These are phyloP conservation scores for Nephila pilipes DNA, from an alignment of 1,140 invertebrate genomes.

Conservation along the genomic window DNA sequence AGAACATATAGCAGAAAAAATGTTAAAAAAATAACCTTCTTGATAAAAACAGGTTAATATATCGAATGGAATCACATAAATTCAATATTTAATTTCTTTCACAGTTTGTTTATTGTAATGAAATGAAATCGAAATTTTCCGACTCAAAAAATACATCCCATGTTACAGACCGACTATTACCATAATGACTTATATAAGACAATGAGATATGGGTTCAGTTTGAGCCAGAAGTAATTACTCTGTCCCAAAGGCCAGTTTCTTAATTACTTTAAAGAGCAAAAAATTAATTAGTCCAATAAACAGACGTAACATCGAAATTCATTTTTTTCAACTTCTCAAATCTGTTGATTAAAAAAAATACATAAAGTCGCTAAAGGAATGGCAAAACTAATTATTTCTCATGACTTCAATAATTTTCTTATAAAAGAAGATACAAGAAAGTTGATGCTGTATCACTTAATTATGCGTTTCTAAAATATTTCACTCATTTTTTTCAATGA, in stretches of 20 bases:
- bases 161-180: slow-evolving; percentile 57
- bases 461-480: slow-evolving; percentile 67
- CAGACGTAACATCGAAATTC: slow-evolving; percentile 71
- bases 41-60: neutral
- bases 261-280: slow-evolving; percentile 75
- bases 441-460: slow-evolving; percentile 50
- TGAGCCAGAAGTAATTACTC: slow-evolving; percentile 63
- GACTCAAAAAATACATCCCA: neutral
- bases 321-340: slow-evolving; percentile 58
- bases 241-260: slow-evolving; percentile 51
- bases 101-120: slow-evolving; percentile 30
- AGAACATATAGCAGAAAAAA: neutral
- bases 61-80: neutral
- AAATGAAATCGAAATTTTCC: slow-evolving; percentile 46
- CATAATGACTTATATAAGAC: slow-evolving; percentile 68
- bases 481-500: neutral
- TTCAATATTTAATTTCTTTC: neutral
- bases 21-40: neutral
- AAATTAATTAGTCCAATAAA: slow-evolving; percentile 76
- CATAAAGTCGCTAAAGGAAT: slow-evolving; percentile 8
- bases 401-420: slow-evolving; percentile 61
- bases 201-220: slow-evolving; percentile 57
- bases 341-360: slow-evolving; percentile 69
- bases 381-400: slow-evolving; percentile 74
- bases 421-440: slow-evolving; percentile 43